Evolutionary conservation across 2,888 invertebrate genomes (phyloP), one percentile per base, ranked within the genome.

Genomic region (Alviniconcha strummeri): DNA sequence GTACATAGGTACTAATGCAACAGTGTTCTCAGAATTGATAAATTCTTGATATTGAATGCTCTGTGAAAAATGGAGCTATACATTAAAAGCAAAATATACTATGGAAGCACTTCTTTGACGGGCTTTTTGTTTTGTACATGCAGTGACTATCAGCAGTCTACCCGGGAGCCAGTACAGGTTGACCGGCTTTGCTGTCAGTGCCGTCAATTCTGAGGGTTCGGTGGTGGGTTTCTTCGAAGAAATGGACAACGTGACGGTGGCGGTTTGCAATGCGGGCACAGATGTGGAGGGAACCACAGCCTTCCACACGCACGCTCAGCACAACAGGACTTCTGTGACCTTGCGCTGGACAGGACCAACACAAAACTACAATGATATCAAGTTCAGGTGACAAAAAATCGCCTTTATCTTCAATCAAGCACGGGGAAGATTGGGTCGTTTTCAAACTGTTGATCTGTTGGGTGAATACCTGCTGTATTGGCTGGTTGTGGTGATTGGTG

Each of bases 261-360:
- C 69, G 36, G 54, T 71, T 9, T 82, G 82, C 36, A 69, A 77
- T 56, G 9, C 19, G 67, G 82, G 82, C 56, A 52, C n/a, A 5
- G 75, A 77, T 15, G 82, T 77, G 56, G 82, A 82, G 75, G 82
- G 82, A 17, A 36, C 13, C 77, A 77, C 82, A 5, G 75, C 67
- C 36, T 82, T 82, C 77, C 82, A 82, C 56, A 77, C 8, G 15
- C 36, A 69, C 19, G 82, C 82, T 7, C 19, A 56, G 7, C 60
- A 17, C 77, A 82, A 82, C 71, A 67, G 82, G 9, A 82, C 76
- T 15, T 77, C 82, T 5, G 57, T 82, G 56, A 77, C 67, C 6
- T 56, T 82, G 15, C 67, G 36, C 19, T 82, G 82, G 82, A 76
- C 11, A 8, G 82, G 77, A 15, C 82, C 82, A 3, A 60, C 55